These are phyloP conservation scores for Xenops minutus DNA, from an alignment of 2,797 vertebrate genomes.

Conservation along the genomic window DNA sequence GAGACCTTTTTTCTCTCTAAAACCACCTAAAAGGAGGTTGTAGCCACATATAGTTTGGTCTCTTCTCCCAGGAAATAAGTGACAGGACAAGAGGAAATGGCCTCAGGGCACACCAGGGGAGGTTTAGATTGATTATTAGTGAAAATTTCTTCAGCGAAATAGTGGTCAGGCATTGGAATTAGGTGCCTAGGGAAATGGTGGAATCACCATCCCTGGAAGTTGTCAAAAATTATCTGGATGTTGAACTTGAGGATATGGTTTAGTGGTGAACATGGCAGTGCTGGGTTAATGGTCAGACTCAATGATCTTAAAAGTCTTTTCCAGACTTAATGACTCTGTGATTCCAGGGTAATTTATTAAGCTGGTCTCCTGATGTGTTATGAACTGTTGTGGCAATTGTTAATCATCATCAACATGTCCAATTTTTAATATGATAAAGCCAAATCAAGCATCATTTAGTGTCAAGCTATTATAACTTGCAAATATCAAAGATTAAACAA, in stretches of 20 bases:
- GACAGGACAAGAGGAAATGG: neutral
- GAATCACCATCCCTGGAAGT: neutral
- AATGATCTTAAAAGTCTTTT: neutral
- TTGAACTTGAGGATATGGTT: neutral
- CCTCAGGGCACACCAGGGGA: neutral
- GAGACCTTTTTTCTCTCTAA: neutral
- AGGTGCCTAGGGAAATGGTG: neutral
- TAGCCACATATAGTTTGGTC: neutral
- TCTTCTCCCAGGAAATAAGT: neutral
- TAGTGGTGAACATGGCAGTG: neutral
- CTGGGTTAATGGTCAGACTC: neutral
- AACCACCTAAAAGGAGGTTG: neutral
- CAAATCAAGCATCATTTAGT: neutral
- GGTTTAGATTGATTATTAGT: neutral
- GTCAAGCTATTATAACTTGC: neutral
- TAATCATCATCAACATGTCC: neutral
- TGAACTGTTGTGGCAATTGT: neutral
- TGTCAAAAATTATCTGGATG: neutral
- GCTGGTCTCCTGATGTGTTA: neutral
- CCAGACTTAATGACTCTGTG: neutral
- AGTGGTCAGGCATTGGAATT: neutral
- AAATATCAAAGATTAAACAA: neutral
- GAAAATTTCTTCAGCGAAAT: neutral
- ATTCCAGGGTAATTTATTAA: neutral
- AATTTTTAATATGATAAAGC: neutral